phyloP scores from a whole-genome alignment of 2,797 vertebrate genomes.

The Gymnocypris eckloni region DNA sequence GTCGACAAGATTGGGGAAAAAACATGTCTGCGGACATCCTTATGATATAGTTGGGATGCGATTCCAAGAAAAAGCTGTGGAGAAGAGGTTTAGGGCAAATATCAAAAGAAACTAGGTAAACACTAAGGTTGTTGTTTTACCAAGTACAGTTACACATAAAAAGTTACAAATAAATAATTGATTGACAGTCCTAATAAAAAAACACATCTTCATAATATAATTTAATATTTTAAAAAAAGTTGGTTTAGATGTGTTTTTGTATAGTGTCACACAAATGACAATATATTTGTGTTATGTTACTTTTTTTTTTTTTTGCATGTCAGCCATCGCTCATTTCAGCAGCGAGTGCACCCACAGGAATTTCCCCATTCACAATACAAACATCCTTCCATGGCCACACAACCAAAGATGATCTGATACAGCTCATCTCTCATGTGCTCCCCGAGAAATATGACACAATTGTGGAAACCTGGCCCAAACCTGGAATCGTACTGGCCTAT shows the following conservation, averaged over 20 bases:
- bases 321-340: slow-evolving; percentile 28
- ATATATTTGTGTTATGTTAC: slow-evolving; percentile 8
- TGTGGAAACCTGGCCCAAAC: neutral
- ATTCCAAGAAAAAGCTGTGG: slow-evolving; percentile 21
- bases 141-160: no score
- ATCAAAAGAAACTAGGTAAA: neutral
- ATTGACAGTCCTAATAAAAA: neutral
- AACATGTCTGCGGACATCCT: slow-evolving; percentile 15
- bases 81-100: slow-evolving; percentile 1
- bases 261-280: no score
- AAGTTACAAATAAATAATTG: neutral
- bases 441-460: slow-evolving; percentile 14
- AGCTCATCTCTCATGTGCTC: slow-evolving; percentile 28
- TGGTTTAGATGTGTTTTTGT: neutral
- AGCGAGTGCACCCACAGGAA: slow-evolving; percentile 59
- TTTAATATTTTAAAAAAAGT: neutral
- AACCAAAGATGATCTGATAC: slow-evolving; percentile 30
- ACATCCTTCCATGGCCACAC: slow-evolving; percentile 50
- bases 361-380: slow-evolving; percentile 61
- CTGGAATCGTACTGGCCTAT: neutral
- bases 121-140: neutral
- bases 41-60: slow-evolving; percentile 12
- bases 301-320: slow-evolving; percentile 37
- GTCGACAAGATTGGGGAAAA: slow-evolving; percentile 23
- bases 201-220: neutral